Conservation (phyloP, 2,797 vertebrate genomes). For the Takifugu ocellatus region DNA sequence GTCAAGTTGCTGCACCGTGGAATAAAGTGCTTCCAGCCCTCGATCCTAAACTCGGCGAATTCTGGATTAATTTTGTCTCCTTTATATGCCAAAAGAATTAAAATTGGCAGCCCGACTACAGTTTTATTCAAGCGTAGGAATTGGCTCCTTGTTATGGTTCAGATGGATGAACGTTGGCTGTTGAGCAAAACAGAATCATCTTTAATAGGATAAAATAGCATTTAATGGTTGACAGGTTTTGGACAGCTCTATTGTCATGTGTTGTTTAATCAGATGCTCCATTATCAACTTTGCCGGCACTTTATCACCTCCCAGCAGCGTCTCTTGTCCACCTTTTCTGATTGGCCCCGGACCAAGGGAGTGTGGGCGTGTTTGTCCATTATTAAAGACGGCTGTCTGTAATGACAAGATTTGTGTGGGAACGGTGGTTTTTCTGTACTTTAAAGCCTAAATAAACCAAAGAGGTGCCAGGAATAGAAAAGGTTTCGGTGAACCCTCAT, state of each 20-base stretch:
- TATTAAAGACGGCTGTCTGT: conserved; percentile 17
- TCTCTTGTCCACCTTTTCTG: too few relatives aligned
- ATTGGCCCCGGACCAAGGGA: too few relatives aligned
- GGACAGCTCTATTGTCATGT: too few relatives aligned
- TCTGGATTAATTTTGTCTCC: neutral
- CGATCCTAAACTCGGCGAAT: too few relatives aligned
- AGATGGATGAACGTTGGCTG: neutral
- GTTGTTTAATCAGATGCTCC: too few relatives aligned
- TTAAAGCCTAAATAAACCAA: conserved; percentile 4
- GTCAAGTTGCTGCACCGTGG: neutral
- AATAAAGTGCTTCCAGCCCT: too few relatives aligned
- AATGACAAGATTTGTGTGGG: conserved; percentile 1
- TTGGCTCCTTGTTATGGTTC: conserved; percentile 2
- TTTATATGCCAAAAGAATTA: neutral
- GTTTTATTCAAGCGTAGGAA: neutral
- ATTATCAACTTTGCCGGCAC: too few relatives aligned
- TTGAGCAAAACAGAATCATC: neutral
- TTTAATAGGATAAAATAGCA: too few relatives aligned
- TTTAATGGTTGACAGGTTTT: too few relatives aligned
- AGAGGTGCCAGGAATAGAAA: conserved; percentile 7
- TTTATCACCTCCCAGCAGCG: too few relatives aligned
- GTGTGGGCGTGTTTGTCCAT: too few relatives aligned
- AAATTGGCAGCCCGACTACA: neutral
- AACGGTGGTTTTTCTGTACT: conserved; percentile 25
- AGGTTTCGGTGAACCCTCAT: neutral